These are phyloP conservation scores for Chloroceryle amazona DNA, from an alignment of 2,797 vertebrate genomes.

Conservation along the genomic window DNA sequence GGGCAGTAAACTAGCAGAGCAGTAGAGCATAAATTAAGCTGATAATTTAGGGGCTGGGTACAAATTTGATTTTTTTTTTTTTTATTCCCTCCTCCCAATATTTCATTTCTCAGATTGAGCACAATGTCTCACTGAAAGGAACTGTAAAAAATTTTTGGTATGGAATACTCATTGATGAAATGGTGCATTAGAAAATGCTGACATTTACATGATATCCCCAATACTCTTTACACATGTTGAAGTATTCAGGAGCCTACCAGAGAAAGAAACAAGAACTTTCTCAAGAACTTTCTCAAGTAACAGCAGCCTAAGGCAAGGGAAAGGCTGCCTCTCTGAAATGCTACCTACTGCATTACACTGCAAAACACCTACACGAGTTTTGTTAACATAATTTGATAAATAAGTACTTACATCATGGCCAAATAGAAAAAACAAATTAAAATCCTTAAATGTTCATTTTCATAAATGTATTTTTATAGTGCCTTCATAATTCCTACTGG, in stretches of 20 bases:
- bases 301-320: background rate
- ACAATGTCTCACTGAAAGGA: slow-evolving; percentile 51
- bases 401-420: background rate
- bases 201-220: background rate
- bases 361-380: background rate
- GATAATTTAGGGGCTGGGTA: background rate
- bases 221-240: background rate
- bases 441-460: background rate
- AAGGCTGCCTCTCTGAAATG: background rate
- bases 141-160: slow-evolving; percentile 16
- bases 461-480: background rate
- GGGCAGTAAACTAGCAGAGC: slow-evolving; percentile 37
- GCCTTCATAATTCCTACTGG: background rate
- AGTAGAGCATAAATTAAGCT: slow-evolving; percentile 18
- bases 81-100: background rate
- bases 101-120: slow-evolving; percentile 26
- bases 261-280: background rate
- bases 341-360: background rate
- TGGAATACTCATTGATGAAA: background rate
- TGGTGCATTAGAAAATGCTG: background rate
- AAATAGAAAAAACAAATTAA: background rate
- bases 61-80: background rate
- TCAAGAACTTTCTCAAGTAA: background rate
- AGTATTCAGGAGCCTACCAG: background rate
- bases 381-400: background rate